Conservation (phyloP, 1,140 invertebrate species). For the Megalonaias nervosa region DNA sequence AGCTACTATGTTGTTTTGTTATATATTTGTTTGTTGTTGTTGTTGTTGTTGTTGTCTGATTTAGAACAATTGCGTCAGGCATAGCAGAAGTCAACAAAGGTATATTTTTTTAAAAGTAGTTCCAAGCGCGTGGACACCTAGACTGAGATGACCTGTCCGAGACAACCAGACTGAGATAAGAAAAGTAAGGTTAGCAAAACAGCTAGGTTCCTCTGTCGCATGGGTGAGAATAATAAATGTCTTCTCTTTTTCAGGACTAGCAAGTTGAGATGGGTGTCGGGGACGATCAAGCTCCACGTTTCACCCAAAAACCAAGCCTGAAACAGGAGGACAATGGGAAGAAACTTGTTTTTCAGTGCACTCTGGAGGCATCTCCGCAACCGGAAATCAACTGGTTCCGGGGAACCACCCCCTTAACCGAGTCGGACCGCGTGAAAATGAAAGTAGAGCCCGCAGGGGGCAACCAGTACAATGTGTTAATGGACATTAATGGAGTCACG, state of each 20-base stretch:
- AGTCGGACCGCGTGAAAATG: conserved; percentile 61
- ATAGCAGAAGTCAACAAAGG: too few species aligned
- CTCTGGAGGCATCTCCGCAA: conserved; percentile 67
- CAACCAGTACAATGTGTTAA: conserved; percentile 60
- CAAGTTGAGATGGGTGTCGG: conserved; percentile 83
- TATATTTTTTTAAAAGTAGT: too few species aligned
- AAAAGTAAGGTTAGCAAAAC: too few species aligned
- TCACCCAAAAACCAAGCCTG: conserved; percentile 96
- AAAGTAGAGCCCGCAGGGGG: conserved; percentile 59
- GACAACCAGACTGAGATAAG: too few species aligned
- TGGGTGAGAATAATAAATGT: neutral
- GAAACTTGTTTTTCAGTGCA: conserved; percentile 67
- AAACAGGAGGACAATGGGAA: conserved; percentile 92
- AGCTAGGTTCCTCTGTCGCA: too few species aligned
- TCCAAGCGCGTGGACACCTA: too few species aligned
- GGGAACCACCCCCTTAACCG: conserved; percentile 56
- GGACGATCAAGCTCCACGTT: conserved; percentile 96
- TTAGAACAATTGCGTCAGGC: too few species aligned
- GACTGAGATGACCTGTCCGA: too few species aligned
- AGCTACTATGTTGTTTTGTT: too few species aligned
- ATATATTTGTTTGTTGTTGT: too few species aligned
- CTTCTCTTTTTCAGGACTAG: conserved; percentile 35
- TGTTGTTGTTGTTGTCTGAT: too few species aligned
- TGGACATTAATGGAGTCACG: conserved; percentile 95
- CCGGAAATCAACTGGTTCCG: conserved; percentile 68